Conservation (phyloP, 2,888 invertebrate species). For the Pollenia griseotomentosa region DNA sequence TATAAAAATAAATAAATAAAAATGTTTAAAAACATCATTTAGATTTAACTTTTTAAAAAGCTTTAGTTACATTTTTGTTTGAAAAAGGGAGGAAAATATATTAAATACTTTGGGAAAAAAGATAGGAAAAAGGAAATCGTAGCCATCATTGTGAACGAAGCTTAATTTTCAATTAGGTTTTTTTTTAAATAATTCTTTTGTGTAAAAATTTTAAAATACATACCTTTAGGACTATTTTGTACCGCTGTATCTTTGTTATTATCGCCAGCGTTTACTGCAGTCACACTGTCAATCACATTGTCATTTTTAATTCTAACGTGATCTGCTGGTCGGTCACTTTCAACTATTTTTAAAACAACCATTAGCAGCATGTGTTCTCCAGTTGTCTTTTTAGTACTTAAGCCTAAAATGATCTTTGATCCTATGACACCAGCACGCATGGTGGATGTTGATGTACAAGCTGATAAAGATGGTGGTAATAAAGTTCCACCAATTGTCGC, state of each 20-base stretch:
- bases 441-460: conserved; percentile 81
- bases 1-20: too few species aligned
- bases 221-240: conserved; percentile 57
- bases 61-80: too few species aligned
- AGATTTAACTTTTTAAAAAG: too few species aligned
- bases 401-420: conserved; percentile 81
- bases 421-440: conserved; percentile 81
- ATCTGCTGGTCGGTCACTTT: conserved; percentile 78
- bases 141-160: too few species aligned
- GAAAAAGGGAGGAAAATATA: too few species aligned
- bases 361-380: conserved; percentile 79
- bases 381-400: conserved; percentile 79
- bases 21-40: too few species aligned
- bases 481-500: conserved; percentile 70
- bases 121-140: too few species aligned
- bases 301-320: conserved; percentile 67
- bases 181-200: not conserved
- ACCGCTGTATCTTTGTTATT: conserved; percentile 48
- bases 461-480: conserved; percentile 74
- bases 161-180: too few species aligned
- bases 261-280: conserved; percentile 31
- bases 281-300: conserved; percentile 26
- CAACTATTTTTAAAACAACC: conserved; percentile 81
- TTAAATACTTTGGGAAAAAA: too few species aligned
- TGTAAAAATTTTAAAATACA: not conserved